Evolutionary conservation across 1,140 invertebrate species (phyloP).

Genomic region (Leptopilina boulardi): DNA sequence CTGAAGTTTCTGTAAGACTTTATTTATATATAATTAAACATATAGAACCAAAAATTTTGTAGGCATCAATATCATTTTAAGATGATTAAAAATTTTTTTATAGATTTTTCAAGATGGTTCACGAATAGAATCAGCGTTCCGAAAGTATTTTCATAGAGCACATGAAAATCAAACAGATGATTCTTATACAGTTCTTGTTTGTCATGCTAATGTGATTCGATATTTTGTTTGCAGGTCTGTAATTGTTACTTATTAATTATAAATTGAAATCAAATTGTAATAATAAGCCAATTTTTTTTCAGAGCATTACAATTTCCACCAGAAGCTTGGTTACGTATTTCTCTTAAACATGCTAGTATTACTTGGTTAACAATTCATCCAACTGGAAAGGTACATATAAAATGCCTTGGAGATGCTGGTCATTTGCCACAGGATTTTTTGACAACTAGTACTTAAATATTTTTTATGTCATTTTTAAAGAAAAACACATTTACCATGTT

Average conservation of each 20-base stretch:
- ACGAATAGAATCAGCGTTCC: slow-evolving; percentile 97
- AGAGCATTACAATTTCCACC: slow-evolving; percentile 98
- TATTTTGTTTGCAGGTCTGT: slow-evolving; percentile 96
- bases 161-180: slow-evolving; percentile 87
- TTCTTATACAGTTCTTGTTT: slow-evolving; percentile 94
- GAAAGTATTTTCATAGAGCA: slow-evolving; percentile 95
- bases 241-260: neutral
- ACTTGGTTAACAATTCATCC: slow-evolving; percentile 93
- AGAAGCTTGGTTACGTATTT: slow-evolving; percentile 96
- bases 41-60: neutral
- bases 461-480: too few species aligned
- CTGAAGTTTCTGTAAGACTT: slow-evolving; percentile 84
- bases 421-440: slow-evolving; percentile 88
- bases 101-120: slow-evolving; percentile 97
- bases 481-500: too few species aligned
- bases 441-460: slow-evolving; percentile 68
- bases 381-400: slow-evolving; percentile 89
- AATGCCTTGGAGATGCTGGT: slow-evolving; percentile 90
- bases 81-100: slow-evolving; percentile 57
- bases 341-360: slow-evolving; percentile 93
- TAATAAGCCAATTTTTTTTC: slow-evolving; percentile 42
- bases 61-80: too few species aligned
- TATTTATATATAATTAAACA: too few species aligned
- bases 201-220: slow-evolving; percentile 98
- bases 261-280: neutral